These are phyloP conservation scores for Sesamia inferens DNA, from an alignment of 2,888 invertebrate genomes.

Conservation along the genomic window DNA sequence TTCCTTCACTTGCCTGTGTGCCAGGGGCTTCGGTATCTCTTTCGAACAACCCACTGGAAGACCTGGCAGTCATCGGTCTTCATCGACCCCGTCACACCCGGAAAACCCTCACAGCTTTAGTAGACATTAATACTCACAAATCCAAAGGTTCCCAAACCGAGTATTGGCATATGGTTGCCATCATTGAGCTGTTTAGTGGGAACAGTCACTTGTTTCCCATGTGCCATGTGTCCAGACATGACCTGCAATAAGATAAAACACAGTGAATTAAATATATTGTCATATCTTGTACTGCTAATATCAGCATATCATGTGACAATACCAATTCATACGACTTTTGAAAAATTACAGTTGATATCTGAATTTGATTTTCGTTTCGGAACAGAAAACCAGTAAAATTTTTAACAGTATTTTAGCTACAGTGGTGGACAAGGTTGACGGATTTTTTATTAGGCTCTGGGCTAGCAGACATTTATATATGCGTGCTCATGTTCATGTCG, in stretches of 20 bases:
- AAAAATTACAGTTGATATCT: neutral
- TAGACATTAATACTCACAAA: slow-evolving; percentile 52
- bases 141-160: slow-evolving; percentile 80
- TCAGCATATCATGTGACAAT: too few species aligned
- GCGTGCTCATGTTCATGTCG: too few species aligned
- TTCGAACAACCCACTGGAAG: too few species aligned
- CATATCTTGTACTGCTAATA: neutral
- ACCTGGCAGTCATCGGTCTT: too few species aligned
- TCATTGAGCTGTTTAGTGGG: slow-evolving; percentile 78
- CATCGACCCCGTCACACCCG: too few species aligned
- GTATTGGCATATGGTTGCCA: slow-evolving; percentile 79
- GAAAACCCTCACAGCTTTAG: neutral
- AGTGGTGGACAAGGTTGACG: too few species aligned
- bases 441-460: too few species aligned
- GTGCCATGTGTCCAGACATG: slow-evolving; percentile 34
- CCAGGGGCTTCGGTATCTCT: too few species aligned
- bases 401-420: too few species aligned
- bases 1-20: too few species aligned
- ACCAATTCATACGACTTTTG: neutral
- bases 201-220: slow-evolving; percentile 52
- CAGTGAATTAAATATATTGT: neutral
- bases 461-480: too few species aligned
- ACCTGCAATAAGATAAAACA: slow-evolving; percentile 62
- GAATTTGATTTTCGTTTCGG: neutral
- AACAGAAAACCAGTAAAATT: neutral